Percentiles rank a stretch among this genome's conserved stretches.
These are phyloP conservation scores for Sarcophaga subvicina DNA, from an alignment of 2,888 invertebrate species.

Conservation along the genomic window DNA sequence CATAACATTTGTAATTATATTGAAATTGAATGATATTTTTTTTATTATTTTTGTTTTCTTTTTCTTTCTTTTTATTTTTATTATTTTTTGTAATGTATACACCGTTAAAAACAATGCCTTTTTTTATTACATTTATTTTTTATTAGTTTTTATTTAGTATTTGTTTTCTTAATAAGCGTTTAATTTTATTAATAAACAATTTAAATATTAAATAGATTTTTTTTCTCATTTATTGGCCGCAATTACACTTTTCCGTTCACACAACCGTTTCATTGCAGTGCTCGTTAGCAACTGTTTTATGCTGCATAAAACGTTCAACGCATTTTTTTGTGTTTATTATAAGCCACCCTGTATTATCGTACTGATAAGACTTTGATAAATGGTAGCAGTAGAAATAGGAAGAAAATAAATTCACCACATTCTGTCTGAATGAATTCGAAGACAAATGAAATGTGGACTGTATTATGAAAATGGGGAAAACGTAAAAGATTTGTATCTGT, in stretches of 20 bases:
- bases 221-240: background rate
- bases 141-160: conserved; percentile 16
- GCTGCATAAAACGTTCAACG: conserved; percentile 13
- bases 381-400: background rate
- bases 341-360: conserved; percentile 54
- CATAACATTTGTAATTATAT: conserved; percentile 15
- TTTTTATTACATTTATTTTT: background rate
- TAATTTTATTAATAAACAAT: background rate
- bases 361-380: conserved; percentile 32
- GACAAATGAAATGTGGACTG: conserved; percentile 44
- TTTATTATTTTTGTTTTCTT: conserved; percentile 16
- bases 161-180: background rate
- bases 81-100: conserved; percentile 5
- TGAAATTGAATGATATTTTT: conserved; percentile 6
- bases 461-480: background rate
- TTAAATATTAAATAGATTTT: conserved; percentile 16
- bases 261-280: conserved; percentile 66
- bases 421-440: conserved; percentile 27
- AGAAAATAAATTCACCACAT: conserved; percentile 20
- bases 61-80: background rate
- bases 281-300: conserved; percentile 60
- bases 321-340: conserved; percentile 6
- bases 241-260: conserved; percentile 39
- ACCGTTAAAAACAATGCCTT: background rate
- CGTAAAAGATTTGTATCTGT: background rate